Evolutionary conservation across 2,113 vertebrate species (phyloP).

Genomic region (Plotosus lineatus): DNA sequence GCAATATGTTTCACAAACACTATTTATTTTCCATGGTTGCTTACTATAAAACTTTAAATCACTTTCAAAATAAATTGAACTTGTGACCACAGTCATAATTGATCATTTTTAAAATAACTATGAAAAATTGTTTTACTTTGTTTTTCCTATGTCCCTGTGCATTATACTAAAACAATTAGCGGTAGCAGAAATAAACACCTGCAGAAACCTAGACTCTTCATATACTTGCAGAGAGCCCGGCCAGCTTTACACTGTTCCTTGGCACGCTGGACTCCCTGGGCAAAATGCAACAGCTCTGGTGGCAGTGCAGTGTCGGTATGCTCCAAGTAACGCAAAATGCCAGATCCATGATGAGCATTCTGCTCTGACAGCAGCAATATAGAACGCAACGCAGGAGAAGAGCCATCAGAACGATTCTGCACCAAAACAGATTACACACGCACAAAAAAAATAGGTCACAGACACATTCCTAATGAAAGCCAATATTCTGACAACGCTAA

Average conservation of each 20-base stretch:
- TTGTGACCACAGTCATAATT: too few species aligned
- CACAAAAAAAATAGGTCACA: not conserved
- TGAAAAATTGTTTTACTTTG: too few species aligned
- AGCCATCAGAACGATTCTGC: slow-evolving; percentile 52
- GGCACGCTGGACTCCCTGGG: slow-evolving; percentile 65
- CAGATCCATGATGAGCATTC: slow-evolving; percentile 59
- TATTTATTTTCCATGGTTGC: too few species aligned
- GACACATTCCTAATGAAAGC: not conserved
- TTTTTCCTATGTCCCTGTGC: too few species aligned
- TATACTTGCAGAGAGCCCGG: slow-evolving; percentile 75
- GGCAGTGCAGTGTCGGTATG: slow-evolving; percentile 74
- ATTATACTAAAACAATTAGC: too few species aligned
- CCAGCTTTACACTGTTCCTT: slow-evolving; percentile 73
- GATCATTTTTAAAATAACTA: too few species aligned
- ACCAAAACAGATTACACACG: not conserved
- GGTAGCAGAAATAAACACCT: slow-evolving; percentile 68
- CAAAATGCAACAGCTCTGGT: slow-evolving; percentile 72
- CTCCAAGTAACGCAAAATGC: slow-evolving; percentile 76
- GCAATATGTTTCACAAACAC: too few species aligned
- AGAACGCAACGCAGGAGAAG: slow-evolving; percentile 66
- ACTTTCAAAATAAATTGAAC: too few species aligned
- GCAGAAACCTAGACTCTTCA: slow-evolving; percentile 89
- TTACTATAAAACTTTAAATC: too few species aligned
- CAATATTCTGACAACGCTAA: not conserved
- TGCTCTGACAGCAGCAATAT: slow-evolving; percentile 83